Percentiles rank a stretch among this genome's conserved stretches.
Conservation (phyloP, 2,797 vertebrate genomes). For the Cryptoprocta ferox region DNA sequence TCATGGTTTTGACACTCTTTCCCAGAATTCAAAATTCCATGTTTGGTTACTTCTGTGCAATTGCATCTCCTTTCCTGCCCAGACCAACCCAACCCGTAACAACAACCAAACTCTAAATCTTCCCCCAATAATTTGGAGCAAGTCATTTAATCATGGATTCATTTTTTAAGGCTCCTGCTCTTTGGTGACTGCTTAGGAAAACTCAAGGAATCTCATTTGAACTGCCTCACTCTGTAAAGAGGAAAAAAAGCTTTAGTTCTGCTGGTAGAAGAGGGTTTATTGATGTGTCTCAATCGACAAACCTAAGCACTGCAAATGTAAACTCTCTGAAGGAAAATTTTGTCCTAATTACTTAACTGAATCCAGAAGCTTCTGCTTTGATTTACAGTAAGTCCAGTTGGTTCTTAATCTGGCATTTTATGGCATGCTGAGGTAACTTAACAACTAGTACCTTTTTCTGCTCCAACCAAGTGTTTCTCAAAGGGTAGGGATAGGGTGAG, state of each 20-base stretch:
- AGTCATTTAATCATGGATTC: neutral
- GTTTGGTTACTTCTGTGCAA: neutral
- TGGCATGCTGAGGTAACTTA: neutral
- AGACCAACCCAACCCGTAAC: neutral
- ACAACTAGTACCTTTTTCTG: neutral
- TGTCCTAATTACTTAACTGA: constrained; percentile 46
- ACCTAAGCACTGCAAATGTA: neutral
- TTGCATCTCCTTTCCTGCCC: neutral
- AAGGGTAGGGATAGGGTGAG: neutral
- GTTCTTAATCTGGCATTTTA: neutral
- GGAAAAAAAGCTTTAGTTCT: neutral
- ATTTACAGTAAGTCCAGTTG: neutral
- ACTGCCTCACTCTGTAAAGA: neutral
- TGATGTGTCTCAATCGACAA: constrained; percentile 33
- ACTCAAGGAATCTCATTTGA: neutral
- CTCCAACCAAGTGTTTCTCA: neutral
- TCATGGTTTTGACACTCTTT: neutral
- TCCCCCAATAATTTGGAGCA: neutral
- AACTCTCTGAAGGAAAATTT: constrained; percentile 54
- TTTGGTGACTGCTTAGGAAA: neutral
- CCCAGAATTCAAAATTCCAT: neutral
- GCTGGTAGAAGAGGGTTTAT: neutral
- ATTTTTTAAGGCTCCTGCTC: neutral
- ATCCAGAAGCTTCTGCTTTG: constrained; percentile 51
- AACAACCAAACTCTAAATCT: neutral